A percentile compares a stretch with the other conserved stretches of the same genome.
phyloP scores from a whole-genome alignment of 2,797 vertebrate genomes.

The Triplophysa yarkandensis region DNA sequence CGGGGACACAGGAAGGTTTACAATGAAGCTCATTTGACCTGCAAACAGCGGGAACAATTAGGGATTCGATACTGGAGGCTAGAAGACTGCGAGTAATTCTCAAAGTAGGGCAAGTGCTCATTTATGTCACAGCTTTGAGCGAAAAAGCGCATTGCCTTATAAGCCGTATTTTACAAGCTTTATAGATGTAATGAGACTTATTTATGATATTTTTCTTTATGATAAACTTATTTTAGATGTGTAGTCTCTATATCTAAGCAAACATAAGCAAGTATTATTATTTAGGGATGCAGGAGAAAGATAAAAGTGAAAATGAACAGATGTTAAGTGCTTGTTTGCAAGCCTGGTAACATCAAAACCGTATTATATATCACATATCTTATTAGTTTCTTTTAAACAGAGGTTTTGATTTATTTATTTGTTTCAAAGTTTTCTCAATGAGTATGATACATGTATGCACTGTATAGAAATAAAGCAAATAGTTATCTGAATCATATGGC shows the following conservation, averaged over 20 bases:
- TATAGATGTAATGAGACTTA: background rate
- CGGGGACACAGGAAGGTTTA: constrained; percentile 75
- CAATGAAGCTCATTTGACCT: constrained; percentile 81
- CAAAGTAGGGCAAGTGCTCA: background rate
- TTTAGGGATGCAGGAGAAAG: background rate
- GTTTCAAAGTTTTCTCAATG: background rate
- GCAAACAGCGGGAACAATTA: background rate
- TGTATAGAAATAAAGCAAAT: constrained; percentile 3
- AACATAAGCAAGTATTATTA: background rate
- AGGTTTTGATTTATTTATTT: background rate
- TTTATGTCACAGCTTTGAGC: constrained; percentile 12
- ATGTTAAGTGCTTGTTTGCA: background rate
- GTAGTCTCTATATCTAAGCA: background rate
- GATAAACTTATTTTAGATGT: constrained; percentile 6
- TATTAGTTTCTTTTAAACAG: background rate
- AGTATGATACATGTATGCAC: background rate
- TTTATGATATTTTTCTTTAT: background rate
- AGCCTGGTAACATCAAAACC: background rate
- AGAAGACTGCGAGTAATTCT: constrained; percentile 3
- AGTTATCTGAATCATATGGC: background rate
- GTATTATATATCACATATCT: background rate
- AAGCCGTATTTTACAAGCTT: constrained; percentile 3
- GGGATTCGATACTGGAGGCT: background rate
- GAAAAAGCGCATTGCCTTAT: constrained; percentile 28
- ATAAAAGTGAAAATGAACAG: background rate